Evolutionary conservation across 2,113 vertebrate genomes (phyloP).

Genomic region (Nanorana parkeri): DNA sequence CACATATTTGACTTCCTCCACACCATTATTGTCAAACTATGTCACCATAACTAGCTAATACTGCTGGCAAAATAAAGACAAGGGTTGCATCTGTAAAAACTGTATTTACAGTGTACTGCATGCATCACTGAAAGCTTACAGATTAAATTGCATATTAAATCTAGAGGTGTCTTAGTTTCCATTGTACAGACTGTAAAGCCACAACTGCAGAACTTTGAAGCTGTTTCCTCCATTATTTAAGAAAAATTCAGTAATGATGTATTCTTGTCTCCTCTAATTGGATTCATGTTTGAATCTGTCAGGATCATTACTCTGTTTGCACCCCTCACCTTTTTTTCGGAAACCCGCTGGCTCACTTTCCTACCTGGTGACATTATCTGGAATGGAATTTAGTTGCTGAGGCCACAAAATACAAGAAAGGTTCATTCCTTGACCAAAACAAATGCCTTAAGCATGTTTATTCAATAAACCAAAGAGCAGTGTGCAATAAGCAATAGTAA

Average conservation of each 20-base stretch:
- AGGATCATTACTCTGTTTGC: slow-evolving; percentile 41
- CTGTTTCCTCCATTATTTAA: slow-evolving; percentile 30
- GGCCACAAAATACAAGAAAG: slow-evolving; percentile 40
- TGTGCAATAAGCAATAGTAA: too few species aligned
- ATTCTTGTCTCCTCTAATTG: slow-evolving; percentile 54
- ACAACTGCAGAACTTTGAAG: not conserved
- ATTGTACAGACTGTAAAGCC: not conserved
- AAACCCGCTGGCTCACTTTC: slow-evolving; percentile 23
- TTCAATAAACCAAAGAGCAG: not conserved
- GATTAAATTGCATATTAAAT: too few species aligned
- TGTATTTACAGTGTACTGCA: too few species aligned
- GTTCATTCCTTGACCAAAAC: slow-evolving; percentile 16
- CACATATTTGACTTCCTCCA: too few species aligned
- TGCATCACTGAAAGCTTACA: too few species aligned
- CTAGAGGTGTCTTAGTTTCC: too few species aligned
- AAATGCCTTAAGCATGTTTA: slow-evolving; percentile 9
- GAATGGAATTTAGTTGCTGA: slow-evolving; percentile 38
- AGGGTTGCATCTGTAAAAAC: too few species aligned
- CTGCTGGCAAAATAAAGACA: too few species aligned
- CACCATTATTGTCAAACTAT: too few species aligned
- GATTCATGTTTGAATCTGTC: slow-evolving; percentile 44
- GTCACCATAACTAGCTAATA: too few species aligned
- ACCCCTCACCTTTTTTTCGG: slow-evolving; percentile 16
- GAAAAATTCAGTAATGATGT: slow-evolving; percentile 41
- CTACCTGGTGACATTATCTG: slow-evolving; percentile 20